Base-by-base conservation (phyloP, 2,888 invertebrate genomes). In the Eupithecia inturbata region DNA sequence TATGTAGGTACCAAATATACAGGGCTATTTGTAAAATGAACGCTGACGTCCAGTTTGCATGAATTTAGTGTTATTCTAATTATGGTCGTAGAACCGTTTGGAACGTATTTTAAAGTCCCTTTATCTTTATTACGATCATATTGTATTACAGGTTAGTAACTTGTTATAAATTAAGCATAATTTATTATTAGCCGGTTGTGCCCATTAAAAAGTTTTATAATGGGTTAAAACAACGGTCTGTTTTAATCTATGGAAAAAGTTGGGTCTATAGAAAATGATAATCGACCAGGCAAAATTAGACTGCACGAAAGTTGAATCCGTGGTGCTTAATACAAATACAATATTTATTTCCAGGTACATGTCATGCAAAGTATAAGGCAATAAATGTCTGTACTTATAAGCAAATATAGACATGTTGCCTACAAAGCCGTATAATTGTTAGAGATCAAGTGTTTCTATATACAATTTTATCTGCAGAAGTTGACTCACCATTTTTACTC, bases 101-200 rank as follows among this genome's bases (percentile, higher is more conserved):
- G 39, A 66, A 66, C 33, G 36, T 26, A 36, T 36, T 66, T 22
- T 26, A 66, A 36, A 39, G 10, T 12, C 66, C 39, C 26, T 22
- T 66, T 31, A 68, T 68, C 49, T 68, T 68, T 68, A 68, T 68
- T 68, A 41, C n/a, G n/a, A 68, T 68, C 33, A 28, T 68, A 49
- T 67, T 68, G 49, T 68, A 31, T 57, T 57, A 10, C 68, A 33
- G 41, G 67, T 68, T 36, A 33, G 33, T n/a, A n/a, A 33, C 68
- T 53, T 68, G 28, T 67, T 45, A 67, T 67, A 39, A 69, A 69
- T 41, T 31, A 62, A 16, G 26, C 57, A 31, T 62, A 39, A 62
- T 69, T 69, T 63, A 68, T 68, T 33, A 68, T 53, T 33, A 33
- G 31, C 33, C 68, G 22, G 36, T 41, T 66, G 33, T 57, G 53